Percentiles rank a stretch among this genome's conserved stretches.
Conservation (phyloP, 2,888 invertebrate species). For the Melipona bicolor region DNA sequence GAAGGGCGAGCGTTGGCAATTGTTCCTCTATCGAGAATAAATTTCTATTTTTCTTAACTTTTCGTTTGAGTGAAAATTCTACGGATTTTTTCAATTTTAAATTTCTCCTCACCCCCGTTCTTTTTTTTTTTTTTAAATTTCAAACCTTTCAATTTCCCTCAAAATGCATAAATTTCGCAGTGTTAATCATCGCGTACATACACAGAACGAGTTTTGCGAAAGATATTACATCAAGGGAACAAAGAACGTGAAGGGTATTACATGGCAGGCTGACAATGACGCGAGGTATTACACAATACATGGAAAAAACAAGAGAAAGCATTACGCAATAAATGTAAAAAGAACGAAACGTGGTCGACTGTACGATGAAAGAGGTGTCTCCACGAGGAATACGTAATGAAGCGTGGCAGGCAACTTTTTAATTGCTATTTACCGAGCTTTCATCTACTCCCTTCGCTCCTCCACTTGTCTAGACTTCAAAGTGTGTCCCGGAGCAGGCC, state of each 20-base stretch:
- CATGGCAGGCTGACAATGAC: neutral
- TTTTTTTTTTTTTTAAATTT: no score
- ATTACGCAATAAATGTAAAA: neutral
- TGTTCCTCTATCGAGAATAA: no score
- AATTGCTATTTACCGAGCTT: slow-evolving; percentile 57
- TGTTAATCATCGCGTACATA: neutral
- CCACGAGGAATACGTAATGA: neutral
- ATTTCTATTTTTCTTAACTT: no score
- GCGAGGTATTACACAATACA: neutral
- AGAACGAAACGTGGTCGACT: neutral
- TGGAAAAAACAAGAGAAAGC: neutral
- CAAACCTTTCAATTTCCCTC: no score
- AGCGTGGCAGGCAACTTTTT: slow-evolving; percentile 32
- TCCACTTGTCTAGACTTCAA: slow-evolving; percentile 11
- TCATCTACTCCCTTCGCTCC: slow-evolving; percentile 8
- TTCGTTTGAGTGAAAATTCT: no score
- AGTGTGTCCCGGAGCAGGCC: slow-evolving; percentile 39
- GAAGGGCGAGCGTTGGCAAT: no score
- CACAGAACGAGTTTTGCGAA: neutral
- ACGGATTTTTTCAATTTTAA: no score
- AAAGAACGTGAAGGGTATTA: neutral
- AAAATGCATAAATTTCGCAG: no score
- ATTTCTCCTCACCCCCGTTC: no score
- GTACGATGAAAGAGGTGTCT: neutral
- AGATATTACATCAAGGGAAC: neutral